Evolutionary conservation across 30 jellyfish, hydroid and myxozoan species (phyloP).

Genomic region (Hydractinia echinata): DNA sequence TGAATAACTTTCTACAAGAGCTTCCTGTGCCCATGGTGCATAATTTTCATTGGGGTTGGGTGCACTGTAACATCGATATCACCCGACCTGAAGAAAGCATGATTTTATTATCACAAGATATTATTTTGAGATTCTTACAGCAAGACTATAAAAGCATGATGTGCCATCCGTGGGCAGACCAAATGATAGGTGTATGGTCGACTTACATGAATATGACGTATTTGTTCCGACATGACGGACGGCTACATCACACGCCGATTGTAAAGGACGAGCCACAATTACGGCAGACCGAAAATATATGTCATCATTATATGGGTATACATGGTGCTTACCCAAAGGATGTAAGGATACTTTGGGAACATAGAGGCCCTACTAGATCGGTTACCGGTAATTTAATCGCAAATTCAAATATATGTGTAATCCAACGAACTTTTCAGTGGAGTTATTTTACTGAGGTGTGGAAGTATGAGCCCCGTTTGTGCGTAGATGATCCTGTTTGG

Average conservation of each 20-base stretch:
- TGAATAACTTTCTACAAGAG: constrained; percentile 47
- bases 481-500: constrained; percentile 72
- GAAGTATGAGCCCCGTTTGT: constrained; percentile 63
- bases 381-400: constrained; percentile 3
- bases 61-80: constrained; percentile 43
- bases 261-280: constrained; percentile 6
- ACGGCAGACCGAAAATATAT: constrained; percentile 20
- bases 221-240: constrained; percentile 52
- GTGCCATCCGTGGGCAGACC: constrained; percentile 89
- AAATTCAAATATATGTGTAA: constrained; percentile 9
- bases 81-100: constrained; percentile 78
- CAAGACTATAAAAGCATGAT: constrained; percentile 43
- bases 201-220: constrained; percentile 28
- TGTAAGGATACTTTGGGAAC: constrained; percentile 53
- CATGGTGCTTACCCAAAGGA: constrained; percentile 73
- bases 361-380: not conserved
- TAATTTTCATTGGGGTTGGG: constrained; percentile 77
- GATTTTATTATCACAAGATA: constrained; percentile 58
- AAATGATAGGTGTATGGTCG: constrained; percentile 76
- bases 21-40: constrained; percentile 52
- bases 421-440: constrained; percentile 33
- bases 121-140: constrained; percentile 44
- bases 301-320: constrained; percentile 55
- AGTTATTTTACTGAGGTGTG: constrained; percentile 40
- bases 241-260: constrained; percentile 66